Base-by-base conservation (phyloP, 2,113 vertebrate species). In the Heliornis fulica region DNA sequence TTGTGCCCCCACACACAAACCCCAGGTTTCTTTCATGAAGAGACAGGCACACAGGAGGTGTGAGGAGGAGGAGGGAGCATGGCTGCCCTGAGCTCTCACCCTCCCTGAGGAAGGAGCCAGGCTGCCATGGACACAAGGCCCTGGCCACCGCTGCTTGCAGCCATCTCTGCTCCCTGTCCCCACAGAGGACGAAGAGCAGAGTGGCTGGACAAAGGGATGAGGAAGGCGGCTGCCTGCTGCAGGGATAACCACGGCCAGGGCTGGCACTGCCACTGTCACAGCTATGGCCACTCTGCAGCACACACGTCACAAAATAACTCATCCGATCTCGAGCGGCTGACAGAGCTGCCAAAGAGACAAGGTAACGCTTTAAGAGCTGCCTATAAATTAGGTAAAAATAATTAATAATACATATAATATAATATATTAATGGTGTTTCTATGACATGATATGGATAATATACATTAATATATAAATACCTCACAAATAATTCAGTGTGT, bases 401-500 rank as follows among this genome's bases (percentile, higher is more conserved):
- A 94, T 96, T 96, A 96, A 98, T 97, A 97, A 96, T 93, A 89
- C 95, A 95, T 63, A 48, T 76, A 60, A 32, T 87, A 38, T 82
- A 83, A 91, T 94, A 76, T 95, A 96, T 97, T 96, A 93, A 97
- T 83, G 57, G 92, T 70, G 23, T 91, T 94, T 94, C 91, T 60
- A 26, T 41, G 86, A 77, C 60, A 48, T 34, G 82, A 95, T 95
- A 94, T 94, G 97, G 97, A 91, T 96, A 93, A 96, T 93, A 92
- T 96, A 96, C 92, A 78, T 97, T 92, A 96, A 97, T 90, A 79
- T 97, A 96, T 90, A 87, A 97, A 96, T 80, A 83, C 92, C 94
- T 97, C 87, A 95, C 97, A 87, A 98, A 97, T 97, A 97, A 97
- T 97, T 97, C 96, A 40, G 84, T 11, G 70, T 86, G 85, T 84